Conservation (phyloP, 1,140 invertebrate genomes). For the Dryas iulia region DNA sequence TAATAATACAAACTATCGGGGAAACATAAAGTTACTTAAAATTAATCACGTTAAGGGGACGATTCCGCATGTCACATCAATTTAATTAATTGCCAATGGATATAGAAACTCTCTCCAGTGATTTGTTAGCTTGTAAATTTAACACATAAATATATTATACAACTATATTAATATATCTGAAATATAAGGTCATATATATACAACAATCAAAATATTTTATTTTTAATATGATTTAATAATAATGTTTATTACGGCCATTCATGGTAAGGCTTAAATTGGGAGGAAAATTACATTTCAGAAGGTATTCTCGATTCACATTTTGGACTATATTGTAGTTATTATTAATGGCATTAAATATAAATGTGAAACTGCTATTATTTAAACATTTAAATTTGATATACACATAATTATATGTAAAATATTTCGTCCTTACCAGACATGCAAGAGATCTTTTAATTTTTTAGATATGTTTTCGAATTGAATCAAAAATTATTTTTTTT, state of each 20-base stretch:
- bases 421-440: too few relatives aligned
- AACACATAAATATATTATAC: conserved; percentile 14
- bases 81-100: conserved; percentile 35
- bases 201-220: neutral
- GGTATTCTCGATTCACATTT: conserved; percentile 53
- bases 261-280: neutral
- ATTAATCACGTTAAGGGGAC: conserved; percentile 56
- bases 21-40: conserved; percentile 58
- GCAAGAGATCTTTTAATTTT: too few relatives aligned
- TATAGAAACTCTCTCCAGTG: conserved; percentile 39
- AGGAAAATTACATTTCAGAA: conserved; percentile 34
- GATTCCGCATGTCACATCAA: conserved; percentile 41
- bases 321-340: neutral
- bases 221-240: neutral
- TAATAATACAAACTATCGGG: conserved; percentile 68
- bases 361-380: conserved; percentile 21
- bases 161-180: neutral
- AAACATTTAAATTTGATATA: neutral
- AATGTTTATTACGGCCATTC: neutral
- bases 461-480: too few relatives aligned
- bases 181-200: neutral
- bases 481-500: neutral
- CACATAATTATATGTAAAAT: neutral
- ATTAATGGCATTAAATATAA: neutral
- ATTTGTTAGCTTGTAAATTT: conserved; percentile 35